Evolutionary conservation across 2,888 invertebrate genomes (phyloP).

Genomic region (Acronicta aceris): DNA sequence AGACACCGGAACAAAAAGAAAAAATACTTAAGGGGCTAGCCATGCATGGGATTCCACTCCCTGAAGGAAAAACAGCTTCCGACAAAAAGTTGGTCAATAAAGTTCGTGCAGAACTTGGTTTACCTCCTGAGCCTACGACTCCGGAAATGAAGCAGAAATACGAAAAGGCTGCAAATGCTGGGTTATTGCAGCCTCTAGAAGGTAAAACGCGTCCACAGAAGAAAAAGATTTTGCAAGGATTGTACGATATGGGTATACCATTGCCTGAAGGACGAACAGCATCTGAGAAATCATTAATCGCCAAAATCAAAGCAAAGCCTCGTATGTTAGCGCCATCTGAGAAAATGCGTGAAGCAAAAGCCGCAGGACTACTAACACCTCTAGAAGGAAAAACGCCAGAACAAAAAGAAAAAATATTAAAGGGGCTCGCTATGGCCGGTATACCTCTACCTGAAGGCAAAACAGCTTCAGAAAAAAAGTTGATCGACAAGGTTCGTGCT

Average conservation of each 20-base stretch:
- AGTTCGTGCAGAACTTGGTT: conserved; percentile 54
- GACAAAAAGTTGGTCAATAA: conserved; percentile 57
- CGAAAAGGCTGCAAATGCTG: conserved; percentile 53
- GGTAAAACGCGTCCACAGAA: conserved; percentile 47
- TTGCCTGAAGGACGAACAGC: conserved; percentile 8
- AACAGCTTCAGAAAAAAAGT: conserved; percentile 41
- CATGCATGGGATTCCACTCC: conserved; percentile 43
- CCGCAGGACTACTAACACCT: conserved; percentile 10
- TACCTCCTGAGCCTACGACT: conserved; percentile 61
- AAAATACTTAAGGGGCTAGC: conserved; percentile 51
- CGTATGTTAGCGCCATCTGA: conserved; percentile 2
- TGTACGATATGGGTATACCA: conserved; percentile 5
- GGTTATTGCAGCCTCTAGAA: conserved; percentile 21
- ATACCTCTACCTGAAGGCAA: conserved; percentile 26
- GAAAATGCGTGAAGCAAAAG: conserved; percentile 8
- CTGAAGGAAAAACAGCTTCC: conserved; percentile 57
- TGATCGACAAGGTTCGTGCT: conserved; percentile 54
- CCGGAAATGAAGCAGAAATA: conserved; percentile 45
- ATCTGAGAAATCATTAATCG: conserved; percentile 21
- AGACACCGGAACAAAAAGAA: conserved; percentile 56
- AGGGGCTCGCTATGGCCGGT: conserved; percentile 28
- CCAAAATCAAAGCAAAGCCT: conserved; percentile 10
- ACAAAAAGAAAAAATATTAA: conserved; percentile 23
- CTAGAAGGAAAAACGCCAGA: conserved; percentile 11
- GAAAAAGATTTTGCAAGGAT: conserved; percentile 2